Conservation (phyloP, 2,888 invertebrate genomes). For the Brachylomia viminalis region DNA sequence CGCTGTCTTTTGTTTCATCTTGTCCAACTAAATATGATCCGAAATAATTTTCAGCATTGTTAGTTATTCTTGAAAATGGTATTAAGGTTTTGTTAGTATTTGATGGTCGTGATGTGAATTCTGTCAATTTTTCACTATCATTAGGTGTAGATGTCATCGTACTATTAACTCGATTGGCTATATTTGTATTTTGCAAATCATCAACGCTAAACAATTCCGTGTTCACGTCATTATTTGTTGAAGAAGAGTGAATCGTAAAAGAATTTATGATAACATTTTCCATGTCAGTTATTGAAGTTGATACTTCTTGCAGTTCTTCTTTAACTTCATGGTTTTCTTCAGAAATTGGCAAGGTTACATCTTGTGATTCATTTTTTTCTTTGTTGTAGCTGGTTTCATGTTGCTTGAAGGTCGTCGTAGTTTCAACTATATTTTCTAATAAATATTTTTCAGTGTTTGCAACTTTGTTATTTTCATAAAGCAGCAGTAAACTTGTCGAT, state of each 20-base stretch:
- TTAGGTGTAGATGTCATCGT: neutral
- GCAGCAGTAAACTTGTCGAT: neutral
- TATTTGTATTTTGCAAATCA: slow-evolving; percentile 12
- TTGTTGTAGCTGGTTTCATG: neutral
- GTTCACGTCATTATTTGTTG: neutral
- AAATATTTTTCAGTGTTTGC: neutral
- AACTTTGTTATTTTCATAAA: neutral
- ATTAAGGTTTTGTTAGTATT: neutral
- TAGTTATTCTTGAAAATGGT: neutral
- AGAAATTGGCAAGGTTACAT: neutral
- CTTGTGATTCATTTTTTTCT: neutral
- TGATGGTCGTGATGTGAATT: neutral
- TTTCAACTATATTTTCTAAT: neutral
- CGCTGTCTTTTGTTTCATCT: neutral
- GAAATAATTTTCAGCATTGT: neutral
- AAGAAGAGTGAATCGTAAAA: neutral
- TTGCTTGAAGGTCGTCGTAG: neutral
- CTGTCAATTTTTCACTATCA: neutral
- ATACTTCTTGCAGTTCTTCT: neutral
- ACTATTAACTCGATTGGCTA: neutral
- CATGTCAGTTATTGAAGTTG: neutral
- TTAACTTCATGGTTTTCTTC: neutral
- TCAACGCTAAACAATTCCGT: neutral
- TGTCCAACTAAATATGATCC: neutral
- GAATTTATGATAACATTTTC: neutral